Conservation (phyloP, 2,888 invertebrate genomes). For the Leptinotarsa peninsularis region DNA sequence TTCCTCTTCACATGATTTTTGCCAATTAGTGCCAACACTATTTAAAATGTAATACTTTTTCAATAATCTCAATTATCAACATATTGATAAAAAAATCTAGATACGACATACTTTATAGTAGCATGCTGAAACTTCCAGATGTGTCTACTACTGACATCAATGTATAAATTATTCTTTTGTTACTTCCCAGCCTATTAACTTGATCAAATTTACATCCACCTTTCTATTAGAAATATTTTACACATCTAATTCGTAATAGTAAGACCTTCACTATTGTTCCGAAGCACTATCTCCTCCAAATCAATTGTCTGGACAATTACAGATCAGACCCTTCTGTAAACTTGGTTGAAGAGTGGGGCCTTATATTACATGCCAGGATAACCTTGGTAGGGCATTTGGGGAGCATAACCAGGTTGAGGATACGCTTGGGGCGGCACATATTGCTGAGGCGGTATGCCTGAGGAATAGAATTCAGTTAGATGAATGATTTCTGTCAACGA, state of each 20-base stretch:
- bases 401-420: constrained; percentile 67
- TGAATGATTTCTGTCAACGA: too few species aligned
- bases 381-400: constrained; percentile 73
- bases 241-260: constrained; percentile 24
- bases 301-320: constrained; percentile 30
- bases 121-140: too few species aligned
- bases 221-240: constrained; percentile 11
- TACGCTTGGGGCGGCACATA: constrained; percentile 70
- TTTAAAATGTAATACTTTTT: too few species aligned
- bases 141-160: too few species aligned
- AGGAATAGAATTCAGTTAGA: constrained; percentile 19
- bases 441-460: constrained; percentile 64
- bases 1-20: neutral
- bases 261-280: constrained; percentile 36
- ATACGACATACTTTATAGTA: too few species aligned
- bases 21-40: neutral
- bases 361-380: constrained; percentile 72
- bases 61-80: too few species aligned
- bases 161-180: too few species aligned
- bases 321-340: constrained; percentile 40
- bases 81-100: too few species aligned
- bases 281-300: constrained; percentile 31
- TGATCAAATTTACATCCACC: constrained; percentile 11
- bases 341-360: constrained; percentile 39
- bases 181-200: neutral